These are phyloP conservation scores for Hipparchia sbordonii DNA, from an alignment of 2,888 invertebrate species.

Conservation along the genomic window DNA sequence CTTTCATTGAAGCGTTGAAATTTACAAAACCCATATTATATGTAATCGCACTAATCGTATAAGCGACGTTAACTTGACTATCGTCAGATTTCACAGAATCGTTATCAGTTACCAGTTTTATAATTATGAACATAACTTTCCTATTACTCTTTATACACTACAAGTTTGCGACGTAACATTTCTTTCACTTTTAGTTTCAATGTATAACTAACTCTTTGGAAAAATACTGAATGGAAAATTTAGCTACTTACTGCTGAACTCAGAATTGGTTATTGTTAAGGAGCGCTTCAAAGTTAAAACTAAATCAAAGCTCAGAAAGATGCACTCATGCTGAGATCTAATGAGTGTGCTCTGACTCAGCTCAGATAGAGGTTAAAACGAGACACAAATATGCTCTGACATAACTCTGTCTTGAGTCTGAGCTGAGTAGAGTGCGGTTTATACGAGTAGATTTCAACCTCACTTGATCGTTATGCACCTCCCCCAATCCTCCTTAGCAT, in stretches of 20 bases:
- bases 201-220: background rate
- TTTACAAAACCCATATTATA: background rate
- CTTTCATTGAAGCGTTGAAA: background rate
- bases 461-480: no score
- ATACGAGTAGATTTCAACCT: no score
- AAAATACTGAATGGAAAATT: background rate
- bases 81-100: conserved; percentile 1
- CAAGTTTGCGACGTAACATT: conserved; percentile 12
- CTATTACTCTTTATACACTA: conserved; percentile 15
- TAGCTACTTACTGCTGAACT: background rate
- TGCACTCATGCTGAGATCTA: no score
- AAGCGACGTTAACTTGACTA: background rate
- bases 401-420: no score
- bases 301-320: no score
- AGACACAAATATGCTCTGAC: no score
- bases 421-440: no score
- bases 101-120: conserved; percentile 14
- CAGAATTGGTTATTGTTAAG: no score
- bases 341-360: no score
- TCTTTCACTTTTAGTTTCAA: conserved; percentile 19
- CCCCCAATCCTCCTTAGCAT: no score
- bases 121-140: conserved; percentile 21
- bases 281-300: no score
- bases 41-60: background rate
- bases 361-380: no score